These are phyloP conservation scores for Telmatochromis bifrenatus DNA, from an alignment of 2,113 vertebrate species.

Conservation along the genomic window DNA sequence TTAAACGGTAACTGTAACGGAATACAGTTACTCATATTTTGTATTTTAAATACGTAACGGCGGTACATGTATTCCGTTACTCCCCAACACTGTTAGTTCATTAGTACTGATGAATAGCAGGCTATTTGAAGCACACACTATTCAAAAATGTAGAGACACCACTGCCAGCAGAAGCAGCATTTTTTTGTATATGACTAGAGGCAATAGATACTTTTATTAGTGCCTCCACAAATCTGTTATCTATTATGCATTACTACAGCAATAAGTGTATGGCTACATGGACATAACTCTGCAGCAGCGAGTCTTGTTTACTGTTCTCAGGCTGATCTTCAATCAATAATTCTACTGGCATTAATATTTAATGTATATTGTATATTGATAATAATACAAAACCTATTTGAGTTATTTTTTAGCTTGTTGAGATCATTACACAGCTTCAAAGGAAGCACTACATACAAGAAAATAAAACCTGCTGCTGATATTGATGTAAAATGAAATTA, in stretches of 20 bases:
- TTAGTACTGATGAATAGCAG: neutral
- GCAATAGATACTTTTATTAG: neutral
- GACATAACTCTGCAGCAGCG: neutral
- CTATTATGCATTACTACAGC: neutral
- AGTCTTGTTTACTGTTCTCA: neutral
- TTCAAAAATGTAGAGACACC: neutral
- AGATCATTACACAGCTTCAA: neutral
- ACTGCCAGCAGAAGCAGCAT: neutral
- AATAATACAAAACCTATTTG: neutral
- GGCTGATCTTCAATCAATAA: neutral
- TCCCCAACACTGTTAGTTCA: neutral
- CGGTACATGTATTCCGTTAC: too few relatives aligned
- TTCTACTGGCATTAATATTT: neutral
- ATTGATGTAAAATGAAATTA: neutral
- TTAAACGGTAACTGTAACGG: too few relatives aligned
- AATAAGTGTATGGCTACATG: neutral
- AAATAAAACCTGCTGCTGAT: neutral
- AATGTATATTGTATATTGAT: neutral
- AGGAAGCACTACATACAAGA: neutral
- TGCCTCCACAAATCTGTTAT: neutral
- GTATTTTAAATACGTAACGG: too few relatives aligned
- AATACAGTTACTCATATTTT: too few relatives aligned
- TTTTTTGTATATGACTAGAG: neutral
- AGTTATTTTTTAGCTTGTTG: neutral
- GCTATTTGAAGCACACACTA: neutral